Percentiles rank a stretch among this genome's conserved stretches.
phyloP scores from a whole-genome alignment of 2,888 invertebrate species.

The Chrysotoxum bicinctum region DNA sequence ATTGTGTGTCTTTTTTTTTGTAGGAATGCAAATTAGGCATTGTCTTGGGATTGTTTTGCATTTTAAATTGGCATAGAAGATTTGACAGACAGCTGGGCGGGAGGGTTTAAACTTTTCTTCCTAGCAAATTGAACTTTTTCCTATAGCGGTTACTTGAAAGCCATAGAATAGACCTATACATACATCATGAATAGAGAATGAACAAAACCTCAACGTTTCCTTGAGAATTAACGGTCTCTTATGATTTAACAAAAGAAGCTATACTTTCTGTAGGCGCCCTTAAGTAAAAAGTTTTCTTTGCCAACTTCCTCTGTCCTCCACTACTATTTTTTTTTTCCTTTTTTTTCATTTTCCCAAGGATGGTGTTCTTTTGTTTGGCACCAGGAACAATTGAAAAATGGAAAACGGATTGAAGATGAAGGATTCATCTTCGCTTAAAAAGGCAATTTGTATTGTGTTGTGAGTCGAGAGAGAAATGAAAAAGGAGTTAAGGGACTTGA shows the following conservation, averaged over 20 bases:
- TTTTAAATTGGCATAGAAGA: conserved; percentile 63
- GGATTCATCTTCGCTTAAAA: conserved; percentile 50
- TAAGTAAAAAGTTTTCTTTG: conserved; percentile 60
- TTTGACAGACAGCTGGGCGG: conserved; percentile 16
- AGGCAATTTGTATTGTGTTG: conserved; percentile 59
- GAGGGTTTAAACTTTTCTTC: conserved; percentile 30
- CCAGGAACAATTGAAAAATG: conserved; percentile 68
- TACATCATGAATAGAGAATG: background rate
- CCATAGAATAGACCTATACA: background rate
- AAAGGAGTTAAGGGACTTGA: background rate
- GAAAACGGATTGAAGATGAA: conserved; percentile 69
- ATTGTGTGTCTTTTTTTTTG: conserved; percentile 42
- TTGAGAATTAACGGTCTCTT: conserved; percentile 61
- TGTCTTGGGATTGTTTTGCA: conserved; percentile 70
- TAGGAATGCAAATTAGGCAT: conserved; percentile 66
- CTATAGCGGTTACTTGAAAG: background rate
- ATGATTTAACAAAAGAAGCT: conserved; percentile 15
- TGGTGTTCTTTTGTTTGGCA: conserved; percentile 68
- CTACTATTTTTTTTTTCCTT: background rate
- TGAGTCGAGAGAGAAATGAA: background rate
- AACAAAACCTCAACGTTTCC: conserved; percentile 27
- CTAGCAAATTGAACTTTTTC: conserved; percentile 51
- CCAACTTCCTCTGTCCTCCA: conserved; percentile 22
- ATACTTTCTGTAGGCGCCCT: conserved; percentile 51
- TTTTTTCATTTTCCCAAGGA: background rate